phyloP scores from a whole-genome alignment of 2,113 vertebrate species.

The Rattus rattus region DNA sequence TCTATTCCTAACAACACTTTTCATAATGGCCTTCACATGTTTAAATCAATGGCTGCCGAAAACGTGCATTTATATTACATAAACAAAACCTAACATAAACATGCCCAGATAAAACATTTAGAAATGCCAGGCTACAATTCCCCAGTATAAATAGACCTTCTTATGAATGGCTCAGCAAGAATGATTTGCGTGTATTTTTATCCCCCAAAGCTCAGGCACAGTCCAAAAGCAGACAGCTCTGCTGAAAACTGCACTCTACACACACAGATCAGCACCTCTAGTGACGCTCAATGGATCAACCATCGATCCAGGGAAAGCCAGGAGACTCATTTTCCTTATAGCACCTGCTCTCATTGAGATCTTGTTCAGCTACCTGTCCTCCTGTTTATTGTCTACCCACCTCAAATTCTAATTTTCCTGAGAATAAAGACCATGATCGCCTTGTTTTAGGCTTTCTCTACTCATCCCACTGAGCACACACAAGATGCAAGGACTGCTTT shows the following conservation, averaged over 20 bases:
- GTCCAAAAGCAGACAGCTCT: slow-evolving; percentile 62
- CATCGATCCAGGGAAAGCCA: background rate
- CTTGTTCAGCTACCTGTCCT: background rate
- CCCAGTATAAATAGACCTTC: slow-evolving; percentile 78
- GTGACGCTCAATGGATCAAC: background rate
- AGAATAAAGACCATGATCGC: background rate
- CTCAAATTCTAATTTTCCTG: slow-evolving; percentile 14
- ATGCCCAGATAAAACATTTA: slow-evolving; percentile 76
- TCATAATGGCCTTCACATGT: slow-evolving; percentile 76
- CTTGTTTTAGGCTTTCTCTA: slow-evolving; percentile 16
- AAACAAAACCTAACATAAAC: slow-evolving; percentile 82
- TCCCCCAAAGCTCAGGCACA: slow-evolving; percentile 57
- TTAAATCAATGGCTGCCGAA: slow-evolving; percentile 79
- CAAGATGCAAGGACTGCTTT: background rate
- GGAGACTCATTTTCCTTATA: slow-evolving; percentile 42
- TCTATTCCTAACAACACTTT: slow-evolving; percentile 75
- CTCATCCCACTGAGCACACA: background rate
- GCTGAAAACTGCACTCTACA: slow-evolving; percentile 52
- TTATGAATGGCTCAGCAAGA: slow-evolving; percentile 68
- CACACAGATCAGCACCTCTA: slow-evolving; percentile 55
- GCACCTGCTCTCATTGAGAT: background rate
- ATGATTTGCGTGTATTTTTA: slow-evolving; percentile 60
- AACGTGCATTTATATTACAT: slow-evolving; percentile 77
- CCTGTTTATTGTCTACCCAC: slow-evolving; percentile 21
- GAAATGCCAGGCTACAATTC: slow-evolving; percentile 76